phyloP scores from a whole-genome alignment of 2,113 vertebrate species.

The Colius striatus region DNA sequence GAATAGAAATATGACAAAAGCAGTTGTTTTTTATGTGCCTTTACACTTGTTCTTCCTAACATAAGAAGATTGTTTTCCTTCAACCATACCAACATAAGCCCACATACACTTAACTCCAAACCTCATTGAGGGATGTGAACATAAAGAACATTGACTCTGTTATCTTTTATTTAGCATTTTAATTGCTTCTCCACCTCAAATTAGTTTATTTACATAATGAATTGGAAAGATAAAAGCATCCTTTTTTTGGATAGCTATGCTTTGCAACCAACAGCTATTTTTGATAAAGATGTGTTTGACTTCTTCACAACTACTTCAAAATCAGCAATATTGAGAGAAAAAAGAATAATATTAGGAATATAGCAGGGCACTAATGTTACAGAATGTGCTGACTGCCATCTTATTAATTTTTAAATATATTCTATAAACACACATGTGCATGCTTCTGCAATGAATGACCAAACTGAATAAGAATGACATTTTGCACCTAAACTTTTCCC shows the following conservation, averaged over 20 bases:
- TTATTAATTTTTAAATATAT: not conserved
- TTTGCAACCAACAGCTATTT: too few relatives aligned
- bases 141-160: too few relatives aligned
- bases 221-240: too few relatives aligned
- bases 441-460: not conserved
- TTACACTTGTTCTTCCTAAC: not conserved
- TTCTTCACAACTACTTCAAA: not conserved
- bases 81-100: too few relatives aligned
- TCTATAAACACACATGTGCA: not conserved
- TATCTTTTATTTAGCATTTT: too few relatives aligned
- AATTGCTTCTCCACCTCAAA: too few relatives aligned
- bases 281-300: not conserved
- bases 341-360: not conserved
- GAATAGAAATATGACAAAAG: not conserved
- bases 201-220: too few relatives aligned
- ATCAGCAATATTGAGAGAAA: not conserved
- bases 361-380: not conserved
- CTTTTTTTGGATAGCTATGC: too few relatives aligned
- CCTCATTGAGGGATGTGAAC: too few relatives aligned
- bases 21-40: fast-evolving
- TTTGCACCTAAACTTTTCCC: not conserved
- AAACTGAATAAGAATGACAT: not conserved
- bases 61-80: too few relatives aligned
- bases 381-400: not conserved
- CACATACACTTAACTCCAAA: too few relatives aligned